These are phyloP conservation scores for Jaculus jaculus DNA, from an alignment of 2,113 vertebrate species.

Conservation along the genomic window DNA sequence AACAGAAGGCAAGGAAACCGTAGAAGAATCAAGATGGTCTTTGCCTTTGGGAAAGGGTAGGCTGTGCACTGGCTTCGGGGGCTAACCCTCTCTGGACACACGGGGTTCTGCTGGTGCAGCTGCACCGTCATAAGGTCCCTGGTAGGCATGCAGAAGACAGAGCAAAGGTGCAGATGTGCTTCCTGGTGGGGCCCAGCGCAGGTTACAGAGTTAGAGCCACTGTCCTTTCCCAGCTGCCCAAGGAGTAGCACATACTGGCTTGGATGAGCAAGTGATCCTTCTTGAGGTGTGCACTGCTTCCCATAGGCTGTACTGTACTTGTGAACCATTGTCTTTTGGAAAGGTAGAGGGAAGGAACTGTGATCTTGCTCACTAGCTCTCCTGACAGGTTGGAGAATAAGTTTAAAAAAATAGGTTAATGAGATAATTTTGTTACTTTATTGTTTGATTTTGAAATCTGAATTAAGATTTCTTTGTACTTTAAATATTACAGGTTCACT, in stretches of 20 bases:
- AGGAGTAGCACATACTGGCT: not conserved
- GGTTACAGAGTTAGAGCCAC: not conserved
- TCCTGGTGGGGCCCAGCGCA: too few species aligned
- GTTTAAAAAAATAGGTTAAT: conserved; percentile 4
- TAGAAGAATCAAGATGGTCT: not conserved
- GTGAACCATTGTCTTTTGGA: not conserved
- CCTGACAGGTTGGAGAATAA: not conserved
- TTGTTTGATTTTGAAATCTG: conserved; percentile 18
- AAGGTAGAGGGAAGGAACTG: not conserved
- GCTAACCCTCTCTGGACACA: not conserved
- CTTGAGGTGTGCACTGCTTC: not conserved
- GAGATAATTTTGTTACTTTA: not conserved
- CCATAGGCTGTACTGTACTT: not conserved
- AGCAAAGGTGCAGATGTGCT: not conserved
- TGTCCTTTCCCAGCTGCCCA: not conserved
- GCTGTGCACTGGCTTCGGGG: not conserved
- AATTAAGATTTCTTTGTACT: not conserved
- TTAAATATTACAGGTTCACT: conserved; percentile 38
- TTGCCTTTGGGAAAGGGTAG: not conserved
- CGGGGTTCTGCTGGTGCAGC: not conserved
- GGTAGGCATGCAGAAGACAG: not conserved
- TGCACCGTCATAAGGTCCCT: not conserved
- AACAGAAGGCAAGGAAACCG: not conserved
- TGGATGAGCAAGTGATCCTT: not conserved
- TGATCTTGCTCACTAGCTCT: not conserved